Evolutionary conservation across 2,888 invertebrate genomes (phyloP).

Genomic region (Parnassius smintheus): DNA sequence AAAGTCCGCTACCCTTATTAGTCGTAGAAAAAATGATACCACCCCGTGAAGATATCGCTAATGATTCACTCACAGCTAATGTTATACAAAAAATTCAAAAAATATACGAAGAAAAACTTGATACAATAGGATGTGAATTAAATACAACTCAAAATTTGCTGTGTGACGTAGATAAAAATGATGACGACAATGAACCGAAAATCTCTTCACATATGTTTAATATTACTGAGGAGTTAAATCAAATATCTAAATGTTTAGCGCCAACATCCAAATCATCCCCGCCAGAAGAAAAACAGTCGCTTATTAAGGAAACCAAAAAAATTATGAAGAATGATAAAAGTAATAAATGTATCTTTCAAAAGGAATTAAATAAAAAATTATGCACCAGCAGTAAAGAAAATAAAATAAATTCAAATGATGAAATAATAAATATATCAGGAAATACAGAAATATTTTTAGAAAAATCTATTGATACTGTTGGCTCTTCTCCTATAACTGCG

Average conservation of each 20-base stretch:
- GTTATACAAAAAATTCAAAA: constrained; percentile 53
- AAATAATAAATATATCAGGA: constrained; percentile 21
- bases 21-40: constrained; percentile 48
- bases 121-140: constrained; percentile 40
- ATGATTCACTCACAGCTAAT: constrained; percentile 44
- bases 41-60: constrained; percentile 34
- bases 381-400: background rate
- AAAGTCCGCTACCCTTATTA: constrained; percentile 61
- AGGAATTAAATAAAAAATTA: background rate
- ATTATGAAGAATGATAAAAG: background rate
- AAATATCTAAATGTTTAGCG: background rate
- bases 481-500: constrained; percentile 52
- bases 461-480: constrained; percentile 51
- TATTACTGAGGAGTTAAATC: background rate
- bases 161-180: constrained; percentile 2
- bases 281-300: background rate
- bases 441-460: constrained; percentile 38
- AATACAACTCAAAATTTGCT: constrained; percentile 54
- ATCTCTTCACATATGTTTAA: background rate
- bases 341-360: background rate
- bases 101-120: constrained; percentile 42
- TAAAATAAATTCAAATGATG: background rate
- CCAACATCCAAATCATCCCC: background rate
- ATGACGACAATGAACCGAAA: background rate
- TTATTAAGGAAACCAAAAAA: background rate